A percentile compares a stretch with the other conserved stretches of the same genome.
These are phyloP conservation scores for Seira ritae DNA, from an alignment of 2,888 invertebrate species.

Conservation along the genomic window DNA sequence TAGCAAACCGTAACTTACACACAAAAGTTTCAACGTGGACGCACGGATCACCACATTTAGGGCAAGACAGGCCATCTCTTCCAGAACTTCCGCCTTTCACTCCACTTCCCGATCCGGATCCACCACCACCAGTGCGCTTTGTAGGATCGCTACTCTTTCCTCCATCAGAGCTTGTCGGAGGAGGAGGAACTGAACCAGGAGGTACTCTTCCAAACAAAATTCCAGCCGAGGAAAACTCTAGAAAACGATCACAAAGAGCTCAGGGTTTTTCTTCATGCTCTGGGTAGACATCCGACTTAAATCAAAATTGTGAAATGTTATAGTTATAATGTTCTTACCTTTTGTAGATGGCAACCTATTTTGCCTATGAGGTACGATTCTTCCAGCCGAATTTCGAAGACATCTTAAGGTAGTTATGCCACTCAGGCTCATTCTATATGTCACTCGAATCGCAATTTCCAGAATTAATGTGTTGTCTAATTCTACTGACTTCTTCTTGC, in stretches of 20 bases:
- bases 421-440: constrained; percentile 63
- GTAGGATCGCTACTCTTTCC: constrained; percentile 55
- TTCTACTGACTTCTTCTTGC: not conserved
- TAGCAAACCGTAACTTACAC: too few relatives aligned
- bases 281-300: too few relatives aligned
- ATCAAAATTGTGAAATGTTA: too few relatives aligned
- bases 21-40: constrained; percentile 98
- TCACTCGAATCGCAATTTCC: not conserved
- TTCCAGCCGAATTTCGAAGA: constrained; percentile 65
- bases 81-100: constrained; percentile 74
- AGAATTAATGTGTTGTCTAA: not conserved
- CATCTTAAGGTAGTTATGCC: constrained; percentile 62
- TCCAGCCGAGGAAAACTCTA: constrained; percentile 60
- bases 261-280: too few relatives aligned
- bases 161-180: constrained; percentile 61
- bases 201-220: constrained; percentile 68
- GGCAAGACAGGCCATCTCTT: constrained; percentile 86
- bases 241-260: too few relatives aligned
- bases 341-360: constrained; percentile 51
- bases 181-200: constrained; percentile 65
- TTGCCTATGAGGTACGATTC: constrained; percentile 58
- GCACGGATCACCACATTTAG: constrained; percentile 98
- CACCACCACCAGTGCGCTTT: constrained; percentile 48
- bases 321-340: too few relatives aligned
- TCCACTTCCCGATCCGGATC: constrained; percentile 58